Evolutionary conservation across 2,888 invertebrate genomes (phyloP).

Genomic region (Epirrhoe alternata): DNA sequence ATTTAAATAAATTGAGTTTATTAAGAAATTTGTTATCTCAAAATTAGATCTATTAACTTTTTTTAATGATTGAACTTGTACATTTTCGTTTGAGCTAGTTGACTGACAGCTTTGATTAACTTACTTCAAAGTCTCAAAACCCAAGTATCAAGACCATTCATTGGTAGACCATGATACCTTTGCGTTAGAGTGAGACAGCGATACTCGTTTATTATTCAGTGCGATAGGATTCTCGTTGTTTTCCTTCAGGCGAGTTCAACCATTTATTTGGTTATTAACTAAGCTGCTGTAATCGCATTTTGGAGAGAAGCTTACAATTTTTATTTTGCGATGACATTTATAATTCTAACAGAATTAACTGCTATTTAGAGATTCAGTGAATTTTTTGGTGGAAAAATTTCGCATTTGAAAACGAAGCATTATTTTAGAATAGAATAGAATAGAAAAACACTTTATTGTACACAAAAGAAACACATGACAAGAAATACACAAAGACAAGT

Average conservation of each 20-base stretch:
- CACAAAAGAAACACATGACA: no score
- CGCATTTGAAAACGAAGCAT: no score
- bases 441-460: no score
- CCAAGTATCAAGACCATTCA: slow-evolving; percentile 40
- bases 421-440: no score
- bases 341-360: background rate
- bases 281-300: slow-evolving; percentile 28
- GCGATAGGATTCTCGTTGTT: slow-evolving; percentile 60
- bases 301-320: background rate
- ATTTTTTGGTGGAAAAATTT: background rate
- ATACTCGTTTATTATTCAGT: slow-evolving; percentile 62
- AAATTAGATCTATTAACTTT: no score
- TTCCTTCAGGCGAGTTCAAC: slow-evolving; percentile 37
- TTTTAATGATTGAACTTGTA: background rate
- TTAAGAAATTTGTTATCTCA: no score
- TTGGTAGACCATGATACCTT: slow-evolving; percentile 24
- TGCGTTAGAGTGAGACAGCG: slow-evolving; percentile 29
- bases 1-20: no score
- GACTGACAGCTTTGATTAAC: background rate
- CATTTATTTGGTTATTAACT: slow-evolving; percentile 37
- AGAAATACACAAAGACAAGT: no score
- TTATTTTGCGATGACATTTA: background rate
- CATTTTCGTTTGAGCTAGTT: background rate
- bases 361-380: background rate
- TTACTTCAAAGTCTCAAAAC: no score